These are phyloP conservation scores for Seladonia tumulorum DNA, from an alignment of 2,888 invertebrate genomes.

Conservation along the genomic window DNA sequence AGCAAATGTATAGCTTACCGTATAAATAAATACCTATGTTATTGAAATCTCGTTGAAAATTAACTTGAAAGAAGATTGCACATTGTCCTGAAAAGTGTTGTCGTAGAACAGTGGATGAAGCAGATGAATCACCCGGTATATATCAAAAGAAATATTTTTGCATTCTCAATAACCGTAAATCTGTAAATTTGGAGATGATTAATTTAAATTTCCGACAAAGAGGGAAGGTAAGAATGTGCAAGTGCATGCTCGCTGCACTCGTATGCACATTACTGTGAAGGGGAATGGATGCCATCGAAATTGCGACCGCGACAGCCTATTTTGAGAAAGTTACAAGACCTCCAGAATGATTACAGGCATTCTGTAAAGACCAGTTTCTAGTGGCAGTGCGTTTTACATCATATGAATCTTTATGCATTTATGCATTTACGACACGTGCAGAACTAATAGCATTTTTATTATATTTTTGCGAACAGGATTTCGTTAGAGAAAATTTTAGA, in stretches of 20 bases:
- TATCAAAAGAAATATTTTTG: too few relatives aligned
- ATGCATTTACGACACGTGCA: too few relatives aligned
- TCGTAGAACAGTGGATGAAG: not conserved
- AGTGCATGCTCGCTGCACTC: slow-evolving; percentile 12
- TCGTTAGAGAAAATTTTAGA: not conserved
- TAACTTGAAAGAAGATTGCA: not conserved
- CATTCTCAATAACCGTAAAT: too few relatives aligned
- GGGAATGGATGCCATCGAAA: slow-evolving; percentile 46
- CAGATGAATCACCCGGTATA: too few relatives aligned
- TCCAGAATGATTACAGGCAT: slow-evolving; percentile 34
- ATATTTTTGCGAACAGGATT: not conserved
- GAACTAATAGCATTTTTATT: not conserved
- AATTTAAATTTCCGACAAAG: not conserved
- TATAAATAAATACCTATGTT: not conserved
- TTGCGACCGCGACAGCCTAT: slow-evolving; percentile 54
- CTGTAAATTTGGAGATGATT: not conserved
- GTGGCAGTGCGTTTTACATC: slow-evolving; percentile 36
- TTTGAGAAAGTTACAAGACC: slow-evolving; percentile 56
- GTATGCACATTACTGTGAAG: slow-evolving; percentile 6
- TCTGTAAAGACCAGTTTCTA: slow-evolving; percentile 26
- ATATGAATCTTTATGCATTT: not conserved
- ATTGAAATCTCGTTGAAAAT: not conserved
- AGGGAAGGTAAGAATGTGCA: not conserved
- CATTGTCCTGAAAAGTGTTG: not conserved
- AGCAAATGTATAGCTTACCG: too few relatives aligned